These are phyloP conservation scores for Osmerus mordax DNA, from an alignment of 2,113 vertebrate genomes.

Conservation along the genomic window DNA sequence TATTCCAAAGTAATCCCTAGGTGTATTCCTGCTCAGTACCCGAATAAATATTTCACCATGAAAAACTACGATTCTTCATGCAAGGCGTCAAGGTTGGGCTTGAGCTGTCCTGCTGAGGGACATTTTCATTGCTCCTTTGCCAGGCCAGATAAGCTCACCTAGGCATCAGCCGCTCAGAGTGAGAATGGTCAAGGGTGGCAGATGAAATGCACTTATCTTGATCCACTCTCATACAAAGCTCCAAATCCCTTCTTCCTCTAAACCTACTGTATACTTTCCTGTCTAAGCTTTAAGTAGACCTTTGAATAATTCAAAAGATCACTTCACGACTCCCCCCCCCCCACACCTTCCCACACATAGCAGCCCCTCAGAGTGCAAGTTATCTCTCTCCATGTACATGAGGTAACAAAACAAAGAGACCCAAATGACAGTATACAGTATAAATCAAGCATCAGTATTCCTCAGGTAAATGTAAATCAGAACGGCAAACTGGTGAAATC, in stretches of 20 bases:
- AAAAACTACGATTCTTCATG: not conserved
- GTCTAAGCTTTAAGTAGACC: conserved; percentile 8
- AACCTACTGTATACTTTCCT: conserved; percentile 11
- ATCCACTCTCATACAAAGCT: conserved; percentile 22
- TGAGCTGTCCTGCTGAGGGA: not conserved
- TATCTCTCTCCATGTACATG: not conserved
- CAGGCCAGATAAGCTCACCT: conserved; percentile 4
- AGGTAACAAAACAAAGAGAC: not conserved
- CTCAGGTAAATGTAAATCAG: conserved; percentile 33
- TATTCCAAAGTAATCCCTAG: not conserved
- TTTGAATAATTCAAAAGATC: conserved; percentile 24
- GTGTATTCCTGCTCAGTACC: too few species aligned
- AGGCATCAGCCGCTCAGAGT: conserved; percentile 4
- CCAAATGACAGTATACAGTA: conserved; percentile 4
- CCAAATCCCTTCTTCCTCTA: conserved; percentile 29
- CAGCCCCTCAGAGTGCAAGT: not conserved
- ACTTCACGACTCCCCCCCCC: conserved; percentile 5
- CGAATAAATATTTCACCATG: too few species aligned
- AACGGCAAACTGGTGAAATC: conserved; percentile 14
- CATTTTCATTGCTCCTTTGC: conserved; percentile 4
- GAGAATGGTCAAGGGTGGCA: conserved; percentile 17
- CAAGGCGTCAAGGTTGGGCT: not conserved
- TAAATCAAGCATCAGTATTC: conserved; percentile 29
- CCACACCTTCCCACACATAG: not conserved
- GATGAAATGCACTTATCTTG: conserved; percentile 25